phyloP scores from a whole-genome alignment of 1,140 invertebrate genomes.

The Drosophila nikananu region DNA sequence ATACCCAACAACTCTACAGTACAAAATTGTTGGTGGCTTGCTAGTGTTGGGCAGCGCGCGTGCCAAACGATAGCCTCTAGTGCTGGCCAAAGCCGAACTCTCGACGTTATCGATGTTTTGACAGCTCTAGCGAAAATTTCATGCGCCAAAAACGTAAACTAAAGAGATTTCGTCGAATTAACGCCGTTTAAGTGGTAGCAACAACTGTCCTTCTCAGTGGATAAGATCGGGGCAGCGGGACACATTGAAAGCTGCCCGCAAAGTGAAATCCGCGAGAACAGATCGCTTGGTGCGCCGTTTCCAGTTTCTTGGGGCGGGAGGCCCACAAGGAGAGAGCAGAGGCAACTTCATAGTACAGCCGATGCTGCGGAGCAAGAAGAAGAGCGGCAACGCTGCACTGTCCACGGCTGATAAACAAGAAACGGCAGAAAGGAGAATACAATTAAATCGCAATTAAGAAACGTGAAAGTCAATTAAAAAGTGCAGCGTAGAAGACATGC shows the following conservation, averaged over 20 bases:
- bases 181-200: neutral
- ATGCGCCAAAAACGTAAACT: slow-evolving; percentile 56
- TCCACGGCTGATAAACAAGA: slow-evolving; percentile 18
- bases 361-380: slow-evolving; percentile 25
- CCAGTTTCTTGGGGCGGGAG: neutral
- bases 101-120: neutral
- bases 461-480: neutral
- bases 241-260: neutral
- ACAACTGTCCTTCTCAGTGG: too few relatives aligned
- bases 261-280: slow-evolving; percentile 1
- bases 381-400: slow-evolving; percentile 35
- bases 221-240: neutral
- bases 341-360: slow-evolving; percentile 6
- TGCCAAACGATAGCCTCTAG: neutral
- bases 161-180: slow-evolving; percentile 27
- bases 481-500: slow-evolving; percentile 9
- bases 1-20: neutral
- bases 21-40: neutral
- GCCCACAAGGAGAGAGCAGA: neutral
- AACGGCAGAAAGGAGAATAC: neutral
- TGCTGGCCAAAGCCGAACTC: too few relatives aligned
- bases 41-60: slow-evolving; percentile 8
- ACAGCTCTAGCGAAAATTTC: slow-evolving; percentile 50
- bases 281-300: slow-evolving; percentile 6
- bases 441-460: neutral